phyloP scores from a whole-genome alignment of 2,797 vertebrate genomes.

The Gymnodraco acuticeps region DNA sequence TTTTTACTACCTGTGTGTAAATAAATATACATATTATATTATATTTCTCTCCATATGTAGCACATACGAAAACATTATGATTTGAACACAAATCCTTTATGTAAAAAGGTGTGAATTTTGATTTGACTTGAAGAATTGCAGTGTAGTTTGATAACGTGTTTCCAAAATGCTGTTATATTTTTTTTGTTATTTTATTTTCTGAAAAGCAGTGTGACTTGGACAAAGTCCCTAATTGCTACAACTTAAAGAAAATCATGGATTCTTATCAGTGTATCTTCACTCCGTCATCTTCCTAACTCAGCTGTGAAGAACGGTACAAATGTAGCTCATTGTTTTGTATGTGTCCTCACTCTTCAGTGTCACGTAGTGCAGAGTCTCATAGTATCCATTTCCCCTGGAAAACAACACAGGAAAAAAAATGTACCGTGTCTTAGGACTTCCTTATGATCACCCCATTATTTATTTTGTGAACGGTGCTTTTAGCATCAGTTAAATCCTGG shows the following conservation, averaged over 20 bases:
- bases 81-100: constrained; percentile 78
- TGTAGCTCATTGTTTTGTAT: constrained; percentile 57
- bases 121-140: constrained; percentile 89
- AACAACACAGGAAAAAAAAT: constrained; percentile 16
- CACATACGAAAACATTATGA: constrained; percentile 85
- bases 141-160: constrained; percentile 81
- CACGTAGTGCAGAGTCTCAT: constrained; percentile 51
- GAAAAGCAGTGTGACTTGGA: constrained; percentile 67
- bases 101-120: constrained; percentile 85
- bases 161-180: constrained; percentile 84
- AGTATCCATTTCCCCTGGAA: constrained; percentile 38
- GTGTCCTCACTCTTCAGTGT: constrained; percentile 33
- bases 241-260: constrained; percentile 66
- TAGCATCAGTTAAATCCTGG: constrained; percentile 57
- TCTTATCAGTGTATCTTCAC: constrained; percentile 68
- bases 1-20: constrained; percentile 88
- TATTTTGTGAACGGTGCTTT: constrained; percentile 56
- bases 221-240: constrained; percentile 64
- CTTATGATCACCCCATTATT: constrained; percentile 43
- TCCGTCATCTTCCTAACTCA: constrained; percentile 67
- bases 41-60: constrained; percentile 86
- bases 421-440: constrained; percentile 15
- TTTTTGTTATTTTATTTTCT: constrained; percentile 34
- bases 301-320: constrained; percentile 83
- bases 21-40: constrained; percentile 79